Percentiles rank a stretch among this genome's conserved stretches.
Conservation (phyloP, 2,113 vertebrate species). For the Canis aureus region DNA sequence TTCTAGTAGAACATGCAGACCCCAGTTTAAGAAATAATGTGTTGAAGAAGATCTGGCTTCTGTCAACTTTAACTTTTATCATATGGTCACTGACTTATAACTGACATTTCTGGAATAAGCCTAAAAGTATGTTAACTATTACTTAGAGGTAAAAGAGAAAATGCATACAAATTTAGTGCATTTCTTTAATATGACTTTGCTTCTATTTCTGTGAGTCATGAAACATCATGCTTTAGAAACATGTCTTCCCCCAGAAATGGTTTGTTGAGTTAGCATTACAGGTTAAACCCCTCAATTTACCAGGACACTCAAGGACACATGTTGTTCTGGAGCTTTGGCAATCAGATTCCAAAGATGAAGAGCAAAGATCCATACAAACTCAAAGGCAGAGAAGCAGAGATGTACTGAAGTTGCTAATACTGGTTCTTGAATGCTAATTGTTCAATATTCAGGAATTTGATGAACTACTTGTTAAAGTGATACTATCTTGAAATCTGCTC, state of each 20-base stretch:
- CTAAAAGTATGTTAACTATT: conserved; percentile 61
- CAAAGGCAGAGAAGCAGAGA: background rate
- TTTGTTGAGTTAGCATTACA: conserved; percentile 31
- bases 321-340: background rate
- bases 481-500: background rate
- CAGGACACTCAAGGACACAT: background rate
- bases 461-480: background rate
- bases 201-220: conserved; percentile 59
- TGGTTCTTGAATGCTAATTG: background rate
- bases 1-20: background rate
- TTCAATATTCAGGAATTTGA: background rate
- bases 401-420: background rate
- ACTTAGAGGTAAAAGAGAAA: conserved; percentile 67
- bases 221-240: conserved; percentile 8
- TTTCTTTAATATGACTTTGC: conserved; percentile 49
- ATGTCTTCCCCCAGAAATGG: background rate
- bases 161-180: background rate
- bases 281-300: background rate
- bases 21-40: background rate
- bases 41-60: conserved; percentile 23
- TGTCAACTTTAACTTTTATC: background rate
- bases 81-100: conserved; percentile 22
- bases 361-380: background rate
- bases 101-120: conserved; percentile 38
- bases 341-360: background rate